A percentile compares a stretch with the other conserved stretches of the same genome.
phyloP scores from a whole-genome alignment of 2,888 invertebrate species.

The Metopia argyrocephala region DNA sequence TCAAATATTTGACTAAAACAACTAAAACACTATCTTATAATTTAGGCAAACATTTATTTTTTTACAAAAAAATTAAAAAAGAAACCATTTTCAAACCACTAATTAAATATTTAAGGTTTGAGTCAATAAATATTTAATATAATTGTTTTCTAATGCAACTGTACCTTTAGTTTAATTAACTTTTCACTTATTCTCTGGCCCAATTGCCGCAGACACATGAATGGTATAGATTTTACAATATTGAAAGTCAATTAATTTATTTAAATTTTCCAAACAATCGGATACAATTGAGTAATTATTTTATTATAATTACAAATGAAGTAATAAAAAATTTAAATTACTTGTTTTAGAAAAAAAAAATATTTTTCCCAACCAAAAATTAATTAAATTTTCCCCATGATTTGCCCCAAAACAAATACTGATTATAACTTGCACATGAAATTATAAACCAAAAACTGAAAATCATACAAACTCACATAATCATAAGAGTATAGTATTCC shows the following conservation, averaged over 20 bases:
- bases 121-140: too few species aligned
- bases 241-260: conserved; percentile 45
- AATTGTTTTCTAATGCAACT: too few species aligned
- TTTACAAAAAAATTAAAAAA: too few species aligned
- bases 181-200: too few species aligned
- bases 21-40: too few species aligned
- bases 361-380: conserved; percentile 19
- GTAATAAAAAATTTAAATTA: conserved; percentile 31
- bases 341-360: conserved; percentile 13
- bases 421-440: conserved; percentile 20
- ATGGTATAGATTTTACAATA: too few species aligned
- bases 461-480: not conserved
- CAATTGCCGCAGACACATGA: too few species aligned
- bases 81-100: too few species aligned
- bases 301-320: conserved; percentile 30
- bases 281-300: conserved; percentile 8
- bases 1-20: too few species aligned
- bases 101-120: too few species aligned
- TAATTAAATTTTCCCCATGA: conserved; percentile 46
- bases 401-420: conserved; percentile 9
- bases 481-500: not conserved
- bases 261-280: conserved; percentile 34
- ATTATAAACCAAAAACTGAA: conserved; percentile 1
- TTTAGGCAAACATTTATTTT: too few species aligned
- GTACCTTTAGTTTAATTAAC: too few species aligned